These are phyloP conservation scores for Drosophila orena DNA, from an alignment of 1,140 invertebrate genomes.

Conservation along the genomic window DNA sequence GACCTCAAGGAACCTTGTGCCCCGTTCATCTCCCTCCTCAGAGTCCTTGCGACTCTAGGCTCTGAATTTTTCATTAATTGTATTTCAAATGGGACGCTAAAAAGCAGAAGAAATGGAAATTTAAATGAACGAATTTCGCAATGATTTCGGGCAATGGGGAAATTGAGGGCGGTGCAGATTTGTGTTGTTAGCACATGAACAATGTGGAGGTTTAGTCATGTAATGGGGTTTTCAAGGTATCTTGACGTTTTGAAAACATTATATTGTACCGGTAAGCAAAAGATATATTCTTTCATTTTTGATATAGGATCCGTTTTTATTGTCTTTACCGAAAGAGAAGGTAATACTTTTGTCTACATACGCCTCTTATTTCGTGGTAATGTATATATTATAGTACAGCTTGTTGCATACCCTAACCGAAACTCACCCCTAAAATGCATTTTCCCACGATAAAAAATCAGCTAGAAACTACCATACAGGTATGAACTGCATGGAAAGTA, in stretches of 20 bases:
- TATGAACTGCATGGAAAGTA: constrained; percentile 11
- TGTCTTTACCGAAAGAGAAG: too few relatives aligned
- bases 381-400: too few relatives aligned
- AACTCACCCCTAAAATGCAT: not conserved
- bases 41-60: constrained; percentile 2
- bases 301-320: not conserved
- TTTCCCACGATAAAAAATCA: not conserved
- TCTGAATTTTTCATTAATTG: constrained; percentile 78
- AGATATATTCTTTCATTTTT: too few relatives aligned
- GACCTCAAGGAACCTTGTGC: constrained; percentile 44
- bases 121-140: constrained; percentile 55
- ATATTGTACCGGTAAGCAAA: too few relatives aligned
- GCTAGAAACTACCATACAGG: not conserved
- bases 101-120: constrained; percentile 33
- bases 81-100: constrained; percentile 47
- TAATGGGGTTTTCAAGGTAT: too few relatives aligned
- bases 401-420: not conserved
- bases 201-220: too few relatives aligned
- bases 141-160: constrained; percentile 51
- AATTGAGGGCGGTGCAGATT: not conserved
- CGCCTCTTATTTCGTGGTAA: too few relatives aligned
- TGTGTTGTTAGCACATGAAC: too few relatives aligned
- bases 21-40: not conserved
- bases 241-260: too few relatives aligned
- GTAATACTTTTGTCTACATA: too few relatives aligned